Conservation (phyloP, 2,797 vertebrate species). For the Gymnocypris eckloni region DNA sequence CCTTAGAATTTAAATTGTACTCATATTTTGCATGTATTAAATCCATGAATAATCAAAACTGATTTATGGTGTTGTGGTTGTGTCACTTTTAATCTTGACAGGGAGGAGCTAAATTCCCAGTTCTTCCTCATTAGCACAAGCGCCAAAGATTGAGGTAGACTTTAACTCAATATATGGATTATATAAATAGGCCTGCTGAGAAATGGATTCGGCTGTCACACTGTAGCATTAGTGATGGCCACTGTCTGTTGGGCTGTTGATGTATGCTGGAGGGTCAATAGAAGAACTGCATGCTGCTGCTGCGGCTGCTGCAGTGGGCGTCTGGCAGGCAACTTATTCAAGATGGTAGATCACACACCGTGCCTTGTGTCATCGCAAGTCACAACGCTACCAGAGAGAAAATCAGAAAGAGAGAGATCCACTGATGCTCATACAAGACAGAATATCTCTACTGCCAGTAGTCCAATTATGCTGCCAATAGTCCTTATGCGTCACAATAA, state of each 20-base stretch:
- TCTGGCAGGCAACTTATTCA: constrained; percentile 75
- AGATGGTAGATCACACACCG: constrained; percentile 63
- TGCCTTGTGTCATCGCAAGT: constrained; percentile 32
- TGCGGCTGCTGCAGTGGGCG: constrained; percentile 67
- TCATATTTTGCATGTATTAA: not conserved
- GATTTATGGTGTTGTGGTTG: not conserved
- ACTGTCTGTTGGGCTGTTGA: constrained; percentile 71
- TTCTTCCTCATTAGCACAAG: constrained; percentile 64
- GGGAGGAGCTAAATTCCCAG: not conserved
- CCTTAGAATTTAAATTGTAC: not conserved
- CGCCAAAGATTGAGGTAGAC: not conserved
- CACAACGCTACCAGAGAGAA: constrained; percentile 19
- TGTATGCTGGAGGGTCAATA: constrained; percentile 75
- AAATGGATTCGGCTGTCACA: constrained; percentile 77
- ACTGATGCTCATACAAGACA: not conserved
- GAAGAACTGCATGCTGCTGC: constrained; percentile 67
- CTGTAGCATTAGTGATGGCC: constrained; percentile 72
- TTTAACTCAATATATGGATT: constrained; percentile 69
- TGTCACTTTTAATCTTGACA: not conserved
- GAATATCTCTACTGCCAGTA: not conserved
- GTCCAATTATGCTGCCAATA: not conserved
- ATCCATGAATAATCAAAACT: not conserved
- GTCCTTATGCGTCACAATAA: not conserved
- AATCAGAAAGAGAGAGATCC: constrained; percentile 11
- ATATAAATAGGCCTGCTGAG: constrained; percentile 70